Evolutionary conservation across 2,113 vertebrate species (phyloP).

Genomic region (Tonatia bakeri): DNA sequence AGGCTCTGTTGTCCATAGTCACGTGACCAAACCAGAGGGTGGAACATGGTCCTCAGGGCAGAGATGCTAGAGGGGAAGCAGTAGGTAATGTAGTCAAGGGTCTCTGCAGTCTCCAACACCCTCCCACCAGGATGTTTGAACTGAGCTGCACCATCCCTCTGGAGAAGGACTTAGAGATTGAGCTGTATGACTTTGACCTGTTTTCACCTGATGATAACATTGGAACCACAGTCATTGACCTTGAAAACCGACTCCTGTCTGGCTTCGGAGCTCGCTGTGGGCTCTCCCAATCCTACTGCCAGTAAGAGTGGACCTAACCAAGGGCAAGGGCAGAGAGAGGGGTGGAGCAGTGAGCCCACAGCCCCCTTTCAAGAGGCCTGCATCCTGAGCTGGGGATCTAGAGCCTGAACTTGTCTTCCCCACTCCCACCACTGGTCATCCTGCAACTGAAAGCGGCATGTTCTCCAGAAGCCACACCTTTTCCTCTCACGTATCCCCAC

Average conservation of each 20-base stretch:
- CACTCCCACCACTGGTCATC: neutral
- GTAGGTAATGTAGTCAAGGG: accelerated
- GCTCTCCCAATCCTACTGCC: constrained; percentile 75
- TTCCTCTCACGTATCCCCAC: neutral
- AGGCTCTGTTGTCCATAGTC: neutral
- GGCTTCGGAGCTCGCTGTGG: constrained; percentile 80
- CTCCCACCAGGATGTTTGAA: constrained; percentile 76
- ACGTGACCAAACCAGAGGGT: neutral
- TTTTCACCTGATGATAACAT: constrained; percentile 79
- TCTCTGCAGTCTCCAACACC: neutral
- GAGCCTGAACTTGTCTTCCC: neutral
- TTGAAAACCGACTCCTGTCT: constrained; percentile 82
- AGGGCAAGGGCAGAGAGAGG: accelerated
- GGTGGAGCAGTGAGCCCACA: neutral
- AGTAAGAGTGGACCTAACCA: constrained; percentile 62
- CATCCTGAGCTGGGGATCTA: neutral
- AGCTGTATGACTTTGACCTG: constrained; percentile 78
- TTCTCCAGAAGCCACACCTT: neutral
- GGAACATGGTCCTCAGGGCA: accelerated
- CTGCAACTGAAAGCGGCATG: neutral
- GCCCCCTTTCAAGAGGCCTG: neutral
- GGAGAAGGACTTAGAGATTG: constrained; percentile 82
- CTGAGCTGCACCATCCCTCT: constrained; percentile 76
- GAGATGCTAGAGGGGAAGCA: neutral
- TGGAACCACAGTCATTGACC: constrained; percentile 80